A percentile compares a stretch with the other conserved stretches of the same genome.
phyloP scores from a whole-genome alignment of 2,888 invertebrate genomes.

The Didymodactylos carnosus region DNA sequence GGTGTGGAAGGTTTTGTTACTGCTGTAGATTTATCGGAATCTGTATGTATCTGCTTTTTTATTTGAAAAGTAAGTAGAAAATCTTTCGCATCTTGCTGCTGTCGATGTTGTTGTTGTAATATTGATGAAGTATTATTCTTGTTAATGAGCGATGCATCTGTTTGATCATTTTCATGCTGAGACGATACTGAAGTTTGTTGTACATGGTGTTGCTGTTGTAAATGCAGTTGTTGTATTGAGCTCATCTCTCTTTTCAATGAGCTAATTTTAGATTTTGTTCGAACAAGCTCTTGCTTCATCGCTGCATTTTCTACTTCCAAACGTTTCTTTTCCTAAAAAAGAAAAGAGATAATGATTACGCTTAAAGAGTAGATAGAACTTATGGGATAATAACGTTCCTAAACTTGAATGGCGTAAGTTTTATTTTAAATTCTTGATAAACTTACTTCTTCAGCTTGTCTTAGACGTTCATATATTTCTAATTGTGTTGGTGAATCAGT shows the following conservation, averaged over 20 bases:
- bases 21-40: not conserved
- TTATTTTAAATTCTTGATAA: not conserved
- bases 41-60: too few relatives aligned
- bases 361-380: not conserved
- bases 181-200: too few relatives aligned
- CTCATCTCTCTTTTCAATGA: not conserved
- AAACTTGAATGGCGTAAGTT: not conserved
- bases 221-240: constrained; percentile 1
- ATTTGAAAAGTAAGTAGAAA: too few relatives aligned
- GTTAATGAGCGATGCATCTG: too few relatives aligned
- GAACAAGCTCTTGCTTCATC: constrained; percentile 2
- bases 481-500: not conserved
- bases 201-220: not conserved
- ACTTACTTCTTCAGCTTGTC: constrained; percentile 1
- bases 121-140: not conserved
- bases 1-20: too few relatives aligned
- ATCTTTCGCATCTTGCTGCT: too few relatives aligned
- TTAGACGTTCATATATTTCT: constrained; percentile 3
- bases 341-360: not conserved
- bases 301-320: not conserved
- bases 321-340: not conserved
- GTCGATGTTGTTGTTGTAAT: not conserved
- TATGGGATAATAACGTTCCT: not conserved
- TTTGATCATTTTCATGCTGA: too few relatives aligned
- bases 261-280: not conserved